These are phyloP conservation scores for Cheilinus undulatus DNA, from an alignment of 2,113 vertebrate genomes.

Conservation along the genomic window DNA sequence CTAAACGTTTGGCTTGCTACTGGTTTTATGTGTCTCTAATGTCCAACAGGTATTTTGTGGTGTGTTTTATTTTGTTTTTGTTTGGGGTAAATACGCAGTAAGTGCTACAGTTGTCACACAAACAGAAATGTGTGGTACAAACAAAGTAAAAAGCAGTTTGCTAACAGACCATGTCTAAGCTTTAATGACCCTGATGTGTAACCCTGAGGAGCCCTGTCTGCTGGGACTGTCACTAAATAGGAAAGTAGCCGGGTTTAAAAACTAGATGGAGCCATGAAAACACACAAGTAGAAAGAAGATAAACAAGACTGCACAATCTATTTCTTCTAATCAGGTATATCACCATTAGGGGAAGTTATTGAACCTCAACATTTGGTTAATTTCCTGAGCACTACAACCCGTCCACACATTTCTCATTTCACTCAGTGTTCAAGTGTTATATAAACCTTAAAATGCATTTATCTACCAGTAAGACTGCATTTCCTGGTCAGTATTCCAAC, in stretches of 20 bases:
- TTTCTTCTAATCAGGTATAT: not conserved
- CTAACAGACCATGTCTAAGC: conserved; percentile 43
- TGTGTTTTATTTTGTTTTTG: conserved; percentile 31
- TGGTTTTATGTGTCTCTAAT: conserved; percentile 62
- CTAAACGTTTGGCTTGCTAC: conserved; percentile 41
- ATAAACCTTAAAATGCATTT: not conserved
- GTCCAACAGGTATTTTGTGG: conserved; percentile 40
- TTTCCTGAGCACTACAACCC: not conserved
- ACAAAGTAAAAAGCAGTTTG: conserved; percentile 24
- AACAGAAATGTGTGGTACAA: conserved; percentile 2
- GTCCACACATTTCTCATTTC: not conserved
- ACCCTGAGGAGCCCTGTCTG: conserved; percentile 12
- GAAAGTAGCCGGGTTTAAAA: not conserved
- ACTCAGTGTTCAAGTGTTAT: not conserved
- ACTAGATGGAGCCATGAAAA: not conserved
- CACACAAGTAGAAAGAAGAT: conserved; percentile 1
- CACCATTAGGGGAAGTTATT: conserved; percentile 10
- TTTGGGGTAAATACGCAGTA: conserved; percentile 37
- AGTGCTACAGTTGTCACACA: conserved; percentile 27
- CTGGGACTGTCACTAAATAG: not conserved
- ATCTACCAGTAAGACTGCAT: not conserved
- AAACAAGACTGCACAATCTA: conserved; percentile 4
- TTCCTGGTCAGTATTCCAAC: not conserved
- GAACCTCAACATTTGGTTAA: too few relatives aligned
- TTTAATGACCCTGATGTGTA: conserved; percentile 32